Conservation (phyloP, 2,888 invertebrate genomes). For the Cheilosia variabilis region DNA sequence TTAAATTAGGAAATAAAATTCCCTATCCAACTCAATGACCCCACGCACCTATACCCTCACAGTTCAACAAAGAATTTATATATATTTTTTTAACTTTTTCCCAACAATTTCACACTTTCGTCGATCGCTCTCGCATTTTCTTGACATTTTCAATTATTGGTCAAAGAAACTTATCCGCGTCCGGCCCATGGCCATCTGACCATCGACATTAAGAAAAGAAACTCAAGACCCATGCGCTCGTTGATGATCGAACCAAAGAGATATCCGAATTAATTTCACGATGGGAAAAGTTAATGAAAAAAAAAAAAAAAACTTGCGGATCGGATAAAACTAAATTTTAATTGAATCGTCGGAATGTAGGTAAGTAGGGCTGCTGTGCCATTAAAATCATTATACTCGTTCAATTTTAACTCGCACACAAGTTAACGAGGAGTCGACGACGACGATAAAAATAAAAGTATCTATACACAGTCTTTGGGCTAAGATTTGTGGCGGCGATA, state of each 20-base stretch:
- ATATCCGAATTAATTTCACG: conserved; percentile 24
- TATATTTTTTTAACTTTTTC: not conserved
- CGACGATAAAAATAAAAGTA: conserved; percentile 20
- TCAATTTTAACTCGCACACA: conserved; percentile 18
- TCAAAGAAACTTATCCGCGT: conserved; percentile 37
- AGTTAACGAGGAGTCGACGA: conserved; percentile 40
- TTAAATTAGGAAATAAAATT: conserved; percentile 31
- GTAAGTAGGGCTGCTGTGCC: conserved; percentile 67
- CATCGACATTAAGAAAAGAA: conserved; percentile 31
- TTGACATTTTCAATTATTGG: conserved; percentile 66
- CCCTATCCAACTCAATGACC: not conserved
- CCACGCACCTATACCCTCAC: not conserved
- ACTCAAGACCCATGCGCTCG: conserved; percentile 1
- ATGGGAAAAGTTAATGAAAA: conserved; percentile 6
- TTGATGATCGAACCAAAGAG: not conserved
- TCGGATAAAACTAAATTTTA: conserved; percentile 65
- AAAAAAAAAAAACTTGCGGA: conserved; percentile 41
- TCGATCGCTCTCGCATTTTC: conserved; percentile 28
- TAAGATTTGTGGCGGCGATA: conserved; percentile 47
- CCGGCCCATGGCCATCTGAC: conserved; percentile 34
- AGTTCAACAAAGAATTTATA: conserved; percentile 38
- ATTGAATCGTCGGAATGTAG: conserved; percentile 64
- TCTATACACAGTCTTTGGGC: conserved; percentile 15
- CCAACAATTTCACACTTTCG: conserved; percentile 59
- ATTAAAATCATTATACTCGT: conserved; percentile 62